A percentile compares a stretch with the other conserved stretches of the same genome.
phyloP scores from a whole-genome alignment of 2,888 invertebrate genomes.

The Amphipoea oculea region DNA sequence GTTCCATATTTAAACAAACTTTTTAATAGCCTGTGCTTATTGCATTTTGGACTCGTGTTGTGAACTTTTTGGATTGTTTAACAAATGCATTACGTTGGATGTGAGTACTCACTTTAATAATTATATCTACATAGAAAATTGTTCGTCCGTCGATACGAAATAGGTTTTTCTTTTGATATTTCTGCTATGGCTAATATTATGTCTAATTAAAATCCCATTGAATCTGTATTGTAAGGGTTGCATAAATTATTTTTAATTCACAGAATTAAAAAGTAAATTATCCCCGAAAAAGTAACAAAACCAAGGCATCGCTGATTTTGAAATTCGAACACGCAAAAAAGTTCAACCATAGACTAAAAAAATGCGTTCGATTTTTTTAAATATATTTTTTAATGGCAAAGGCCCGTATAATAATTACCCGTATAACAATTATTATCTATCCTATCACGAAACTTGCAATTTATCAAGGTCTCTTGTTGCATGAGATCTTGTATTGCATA shows the following conservation, averaged over 20 bases:
- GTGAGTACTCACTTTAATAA: constrained; percentile 81
- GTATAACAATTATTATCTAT: constrained; percentile 89
- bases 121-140: constrained; percentile 74
- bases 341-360: constrained; percentile 28
- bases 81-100: constrained; percentile 85
- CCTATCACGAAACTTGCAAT: constrained; percentile 90
- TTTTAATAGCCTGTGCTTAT: constrained; percentile 71
- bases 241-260: constrained; percentile 47
- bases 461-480: constrained; percentile 89
- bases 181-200: constrained; percentile 16
- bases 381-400: constrained; percentile 74
- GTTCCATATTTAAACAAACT: constrained; percentile 65
- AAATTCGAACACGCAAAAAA: constrained; percentile 14
- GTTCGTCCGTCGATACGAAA: constrained; percentile 83
- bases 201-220: background rate
- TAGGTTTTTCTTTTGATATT: constrained; percentile 16
- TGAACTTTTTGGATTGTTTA: constrained; percentile 86
- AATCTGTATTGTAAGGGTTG: background rate
- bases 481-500: constrained; percentile 89
- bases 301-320: constrained; percentile 30
- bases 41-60: constrained; percentile 74
- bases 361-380: constrained; percentile 40
- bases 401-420: constrained; percentile 85
- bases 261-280: constrained; percentile 34
- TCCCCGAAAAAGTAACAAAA: background rate